Conservation (phyloP, 2,113 vertebrate species). For the Rhabdornis inornatus region DNA sequence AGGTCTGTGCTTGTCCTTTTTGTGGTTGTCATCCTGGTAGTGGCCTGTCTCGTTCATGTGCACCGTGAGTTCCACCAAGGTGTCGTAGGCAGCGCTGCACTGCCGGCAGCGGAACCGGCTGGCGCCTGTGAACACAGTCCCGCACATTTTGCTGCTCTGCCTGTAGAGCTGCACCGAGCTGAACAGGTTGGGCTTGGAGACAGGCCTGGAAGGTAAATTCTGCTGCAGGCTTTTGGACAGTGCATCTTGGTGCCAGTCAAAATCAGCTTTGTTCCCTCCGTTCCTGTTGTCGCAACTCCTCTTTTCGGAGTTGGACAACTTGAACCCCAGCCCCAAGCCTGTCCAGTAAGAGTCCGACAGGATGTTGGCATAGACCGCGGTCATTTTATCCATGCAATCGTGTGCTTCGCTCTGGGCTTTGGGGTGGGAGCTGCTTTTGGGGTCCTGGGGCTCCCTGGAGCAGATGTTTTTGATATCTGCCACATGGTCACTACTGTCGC, state of each 20-base stretch:
- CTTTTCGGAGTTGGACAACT: conserved; percentile 85
- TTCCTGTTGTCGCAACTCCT: conserved; percentile 90
- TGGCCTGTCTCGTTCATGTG: conserved; percentile 98
- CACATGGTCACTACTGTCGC: conserved; percentile 90
- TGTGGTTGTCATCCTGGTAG: conserved; percentile 97
- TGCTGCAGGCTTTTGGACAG: conserved; percentile 95
- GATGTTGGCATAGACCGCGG: conserved; percentile 95
- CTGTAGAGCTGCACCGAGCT: conserved; percentile 95
- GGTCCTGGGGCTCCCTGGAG: conserved; percentile 77
- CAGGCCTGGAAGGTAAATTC: conserved; percentile 82
- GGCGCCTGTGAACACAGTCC: conserved; percentile 91
- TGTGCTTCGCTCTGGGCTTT: conserved; percentile 84
- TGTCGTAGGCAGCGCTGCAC: conserved; percentile 95
- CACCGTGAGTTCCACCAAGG: conserved; percentile 92
- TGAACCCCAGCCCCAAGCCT: conserved; percentile 89
- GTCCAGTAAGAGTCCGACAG: conserved; percentile 98
- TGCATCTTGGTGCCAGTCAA: conserved; percentile 97
- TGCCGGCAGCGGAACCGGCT: conserved; percentile 95
- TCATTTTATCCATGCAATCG: conserved; percentile 96
- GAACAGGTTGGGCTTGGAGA: conserved; percentile 93
- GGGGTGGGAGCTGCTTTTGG: conserved; percentile 69
- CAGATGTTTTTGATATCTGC: conserved; percentile 89
- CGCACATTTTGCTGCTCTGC: conserved; percentile 89
- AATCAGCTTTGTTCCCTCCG: conserved; percentile 85
- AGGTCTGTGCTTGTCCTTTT: conserved; percentile 86